These are phyloP conservation scores for Lymantria monacha DNA, from an alignment of 2,888 invertebrate genomes.

Conservation along the genomic window DNA sequence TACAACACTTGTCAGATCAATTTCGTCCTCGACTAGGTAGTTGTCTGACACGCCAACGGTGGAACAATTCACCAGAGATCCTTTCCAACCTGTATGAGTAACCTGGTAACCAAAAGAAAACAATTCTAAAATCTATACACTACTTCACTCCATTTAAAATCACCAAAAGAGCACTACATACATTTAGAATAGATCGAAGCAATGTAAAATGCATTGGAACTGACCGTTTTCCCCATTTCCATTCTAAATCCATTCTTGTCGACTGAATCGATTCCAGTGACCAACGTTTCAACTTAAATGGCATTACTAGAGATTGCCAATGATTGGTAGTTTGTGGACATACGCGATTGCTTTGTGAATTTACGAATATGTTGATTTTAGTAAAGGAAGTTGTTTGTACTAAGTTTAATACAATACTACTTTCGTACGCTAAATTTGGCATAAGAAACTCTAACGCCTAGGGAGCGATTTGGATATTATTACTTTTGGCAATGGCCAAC, in stretches of 20 bases:
- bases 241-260: slow-evolving; percentile 17
- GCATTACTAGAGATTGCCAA: slow-evolving; percentile 17
- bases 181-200: no score
- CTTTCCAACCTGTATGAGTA: no score
- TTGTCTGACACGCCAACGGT: no score
- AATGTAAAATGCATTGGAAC: neutral
- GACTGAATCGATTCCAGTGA: slow-evolving; percentile 19
- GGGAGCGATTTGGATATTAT: neutral
- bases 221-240: neutral
- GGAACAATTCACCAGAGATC: no score
- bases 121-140: no score
- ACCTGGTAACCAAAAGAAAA: no score
- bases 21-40: no score
- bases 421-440: neutral
- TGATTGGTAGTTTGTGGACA: slow-evolving; percentile 25
- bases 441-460: neutral
- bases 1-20: no score
- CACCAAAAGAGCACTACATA: no score
- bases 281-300: slow-evolving; percentile 32
- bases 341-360: slow-evolving; percentile 19
- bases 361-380: slow-evolving; percentile 10
- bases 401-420: neutral
- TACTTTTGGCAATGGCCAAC: neutral
- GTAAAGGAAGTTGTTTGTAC: slow-evolving; percentile 2
- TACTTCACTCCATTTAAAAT: no score